Percentiles rank a stretch among this genome's conserved stretches.
phyloP scores from a whole-genome alignment of 2,113 vertebrate species.

The Morone saxatilis region DNA sequence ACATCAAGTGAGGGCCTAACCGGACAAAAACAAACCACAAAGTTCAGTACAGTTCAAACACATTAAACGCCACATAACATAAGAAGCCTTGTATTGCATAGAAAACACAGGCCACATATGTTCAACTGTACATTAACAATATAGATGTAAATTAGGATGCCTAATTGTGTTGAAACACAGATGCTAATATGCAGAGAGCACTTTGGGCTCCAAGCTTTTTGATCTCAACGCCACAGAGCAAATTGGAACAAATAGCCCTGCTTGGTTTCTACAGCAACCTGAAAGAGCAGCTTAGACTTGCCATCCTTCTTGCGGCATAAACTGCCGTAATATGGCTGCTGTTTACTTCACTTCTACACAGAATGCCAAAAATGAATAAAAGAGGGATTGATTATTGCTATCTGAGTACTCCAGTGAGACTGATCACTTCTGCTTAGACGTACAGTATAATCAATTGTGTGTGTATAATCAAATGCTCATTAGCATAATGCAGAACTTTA shows the following conservation, averaged over 20 bases:
- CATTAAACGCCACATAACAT: neutral
- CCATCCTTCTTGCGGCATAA: slow-evolving; percentile 52
- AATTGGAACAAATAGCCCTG: slow-evolving; percentile 79
- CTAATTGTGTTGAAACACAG: slow-evolving; percentile 43
- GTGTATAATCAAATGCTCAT: neutral
- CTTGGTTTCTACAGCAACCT: slow-evolving; percentile 82
- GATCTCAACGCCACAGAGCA: slow-evolving; percentile 67
- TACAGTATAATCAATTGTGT: neutral
- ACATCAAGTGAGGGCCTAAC: slow-evolving; percentile 32
- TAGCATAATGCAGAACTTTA: neutral
- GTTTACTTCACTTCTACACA: slow-evolving; percentile 29
- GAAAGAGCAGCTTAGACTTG: slow-evolving; percentile 54
- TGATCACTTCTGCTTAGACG: neutral
- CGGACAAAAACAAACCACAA: slow-evolving; percentile 42
- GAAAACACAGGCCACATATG: neutral
- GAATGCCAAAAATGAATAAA: neutral
- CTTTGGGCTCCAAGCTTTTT: slow-evolving; percentile 59
- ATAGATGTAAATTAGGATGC: slow-evolving; percentile 42
- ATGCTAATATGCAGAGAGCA: slow-evolving; percentile 63
- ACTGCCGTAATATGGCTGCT: slow-evolving; percentile 30
- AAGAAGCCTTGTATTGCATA: neutral
- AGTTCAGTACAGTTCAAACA: slow-evolving; percentile 47
- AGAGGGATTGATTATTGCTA: neutral
- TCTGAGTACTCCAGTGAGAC: no score
- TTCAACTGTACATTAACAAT: slow-evolving; percentile 39